Base-by-base conservation (phyloP, 2,888 invertebrate species). In the Chrysodeixis includens region DNA sequence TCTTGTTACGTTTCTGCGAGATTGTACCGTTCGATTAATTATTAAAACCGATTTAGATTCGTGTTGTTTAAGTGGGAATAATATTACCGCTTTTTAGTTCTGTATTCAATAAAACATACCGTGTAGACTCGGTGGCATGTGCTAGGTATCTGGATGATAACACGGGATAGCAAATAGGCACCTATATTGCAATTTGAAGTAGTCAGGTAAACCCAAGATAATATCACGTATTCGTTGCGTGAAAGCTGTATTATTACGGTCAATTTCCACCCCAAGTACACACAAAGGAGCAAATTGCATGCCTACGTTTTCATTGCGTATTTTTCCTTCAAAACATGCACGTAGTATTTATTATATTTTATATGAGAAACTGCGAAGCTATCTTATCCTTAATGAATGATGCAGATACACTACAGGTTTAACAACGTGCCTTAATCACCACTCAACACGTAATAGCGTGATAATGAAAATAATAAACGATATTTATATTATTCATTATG, bases 401-500 rank as follows among this genome's bases (percentile, higher is more conserved):
- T 40, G 1, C 14, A 2, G 0, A 46, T 5, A 46, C 16, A 46
- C 9, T 16, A 5, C 8, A n/a, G n/a, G n/a, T 46, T 6, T 46
- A 44, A 44, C 12, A 20, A 26, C 9, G 8, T 10, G 18, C 22
- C 14, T 20, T 56, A 65, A 58, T 60, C 44, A 57, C n/a, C 60
- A 56, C 26, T 49, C 59, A 46, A 7, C 32, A 30, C 18, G 22
- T 40, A 56, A 18, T 18, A 59, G 30, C 22, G 53, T 16, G 18
- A 52, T 51, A 54, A 52, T 32, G 22, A 59, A n/a, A 55, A 62
- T 58, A 57, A n/a, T 55, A 58, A 46, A 2, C 56, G 5, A 46
- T 61, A 52, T 52, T 44, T 32, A 20, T 49, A 64, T 46, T 72
- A 40, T 54, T 12, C 10, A 49, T 56, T 69, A 46, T 63, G n/a